Base-by-base conservation (phyloP, 2,797 vertebrate genomes). In the Alectoris magna region DNA sequence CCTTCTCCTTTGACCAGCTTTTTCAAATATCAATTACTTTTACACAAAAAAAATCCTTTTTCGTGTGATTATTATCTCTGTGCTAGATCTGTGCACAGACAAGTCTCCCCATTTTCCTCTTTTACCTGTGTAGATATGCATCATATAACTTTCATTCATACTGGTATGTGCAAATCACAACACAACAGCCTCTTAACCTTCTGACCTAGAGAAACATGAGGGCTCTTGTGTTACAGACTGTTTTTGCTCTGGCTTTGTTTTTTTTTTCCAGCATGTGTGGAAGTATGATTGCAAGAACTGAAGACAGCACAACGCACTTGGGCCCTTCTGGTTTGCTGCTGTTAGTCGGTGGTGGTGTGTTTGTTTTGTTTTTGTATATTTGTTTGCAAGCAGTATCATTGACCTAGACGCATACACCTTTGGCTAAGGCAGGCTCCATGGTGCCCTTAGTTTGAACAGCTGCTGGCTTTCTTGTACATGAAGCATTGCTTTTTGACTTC, bases 11-110 rank as follows among this genome's bases (percentile, higher is more conserved):
- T 83, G 62, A 43, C 6, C 11, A 63, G 38, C 21, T 90, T 91
- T 75, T 86, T 51, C 76, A 69, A 66, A 70, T 41, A 71, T 87
- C 64, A 80, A 59, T 91, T 79, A 18, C 9, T 55, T 89, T 60
- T 73, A 17, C 34, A 77, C 46, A n/a, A 48, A 76, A 29, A 84
- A 41, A 41, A 77, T 24, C 3, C n/a, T 77, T 72, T 83, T 71
- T 44, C 49, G 24, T 93, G 16, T 66, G 11, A 43, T 79, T 62
- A 23, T 2, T 6, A 66, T n/a, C 10, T 74, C 83, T 71, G 43
- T 72, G 53, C 55, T 86, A 3, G 13, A 16, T 53, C 73, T 81
- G 12, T 78, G 34, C 48, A 55, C 72, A 76, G 84, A 58, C 39
- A 44, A 1, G 49, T 84, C 29, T 68, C 36, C n/a, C 31, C 15